Conservation (phyloP, 2,888 invertebrate genomes). For the Drosophila fulvimacula region DNA sequence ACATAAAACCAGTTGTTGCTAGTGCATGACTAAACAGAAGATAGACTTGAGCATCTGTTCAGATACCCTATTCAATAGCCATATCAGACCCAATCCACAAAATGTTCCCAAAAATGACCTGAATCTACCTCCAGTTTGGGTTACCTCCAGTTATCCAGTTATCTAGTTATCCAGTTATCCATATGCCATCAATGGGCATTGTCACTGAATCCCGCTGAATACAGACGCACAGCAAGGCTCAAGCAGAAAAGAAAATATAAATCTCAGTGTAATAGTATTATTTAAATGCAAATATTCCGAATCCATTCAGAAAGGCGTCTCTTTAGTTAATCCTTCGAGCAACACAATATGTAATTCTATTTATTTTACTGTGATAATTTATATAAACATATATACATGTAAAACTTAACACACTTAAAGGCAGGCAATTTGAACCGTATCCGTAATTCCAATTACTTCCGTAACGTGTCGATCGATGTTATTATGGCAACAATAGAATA, state of each 20-base stretch:
- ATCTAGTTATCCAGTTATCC: too few species aligned
- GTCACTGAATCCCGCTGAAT: constrained; percentile 9
- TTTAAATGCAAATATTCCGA: constrained; percentile 25
- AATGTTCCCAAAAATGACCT: not conserved
- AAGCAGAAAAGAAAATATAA: not conserved
- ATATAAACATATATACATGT: constrained; percentile 50
- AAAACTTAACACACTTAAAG: constrained; percentile 33
- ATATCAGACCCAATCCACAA: not conserved
- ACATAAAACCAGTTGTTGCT: not conserved
- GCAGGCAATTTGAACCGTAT: constrained; percentile 19
- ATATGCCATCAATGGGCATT: not conserved
- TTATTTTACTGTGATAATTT: constrained; percentile 83
- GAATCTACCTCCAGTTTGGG: constrained; percentile 31
- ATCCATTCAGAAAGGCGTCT: constrained; percentile 22
- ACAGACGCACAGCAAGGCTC: constrained; percentile 18
- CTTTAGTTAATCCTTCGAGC: constrained; percentile 38
- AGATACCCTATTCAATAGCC: not conserved
- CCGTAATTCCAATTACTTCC: constrained; percentile 34
- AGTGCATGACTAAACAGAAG: not conserved
- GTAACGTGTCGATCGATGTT: constrained; percentile 15
- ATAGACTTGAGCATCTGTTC: not conserved
- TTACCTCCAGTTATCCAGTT: too few species aligned
- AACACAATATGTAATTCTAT: constrained; percentile 62
- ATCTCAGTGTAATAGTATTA: constrained; percentile 59
- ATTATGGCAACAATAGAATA: constrained; percentile 21